Base-by-base conservation (phyloP, 1,140 invertebrate genomes). In the Cecropterus lyciades region DNA sequence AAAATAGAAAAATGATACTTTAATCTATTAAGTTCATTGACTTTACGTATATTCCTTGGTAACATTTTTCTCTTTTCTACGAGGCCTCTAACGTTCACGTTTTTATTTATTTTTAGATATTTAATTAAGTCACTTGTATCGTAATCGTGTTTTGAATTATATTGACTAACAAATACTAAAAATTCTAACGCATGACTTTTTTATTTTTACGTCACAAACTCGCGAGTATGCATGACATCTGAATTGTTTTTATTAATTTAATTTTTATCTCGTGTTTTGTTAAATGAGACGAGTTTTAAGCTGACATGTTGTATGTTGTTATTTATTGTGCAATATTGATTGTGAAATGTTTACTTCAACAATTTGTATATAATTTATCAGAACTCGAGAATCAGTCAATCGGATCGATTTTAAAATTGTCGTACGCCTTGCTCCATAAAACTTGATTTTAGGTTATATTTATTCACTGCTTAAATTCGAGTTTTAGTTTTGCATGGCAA, bases 141-240 rank as follows among this genome's bases (percentile, higher is more conserved):
- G 55, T 66, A 15, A 67, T 67, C 40, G 59, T 67, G 67, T 84
- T 89, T 91, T 89, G 79, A 89, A 87, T 84, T 77, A 78, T 75
- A 78, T 85, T 91, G 87, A 91, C 89, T 91, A 91, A 91, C 87
- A 85, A 79, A 65, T 74, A 89, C 85, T 91, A 89, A 91, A 91
- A 67, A 68, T 89, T 89, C 85, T 89, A 91, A 89, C 80, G 89
- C 87, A 91, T 91, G 87, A 91, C 87, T 73, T 73, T n/a, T 75
- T 80, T 76, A 77, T 83, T 87, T 89, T 91, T 87, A 86, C 69
- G 57, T 73, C 75, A 67, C 72, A 76, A 91, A 91, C 86, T 88
- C 83, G 84, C 83, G 84, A 86, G 84, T 87, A 64, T 90, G 89
- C 87, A 91, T 90, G 89, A 89, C 86, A 53, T 68, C 73, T 74